Conservation (phyloP, 2,888 invertebrate species). For the Scelioninae gen. 1 region DNA sequence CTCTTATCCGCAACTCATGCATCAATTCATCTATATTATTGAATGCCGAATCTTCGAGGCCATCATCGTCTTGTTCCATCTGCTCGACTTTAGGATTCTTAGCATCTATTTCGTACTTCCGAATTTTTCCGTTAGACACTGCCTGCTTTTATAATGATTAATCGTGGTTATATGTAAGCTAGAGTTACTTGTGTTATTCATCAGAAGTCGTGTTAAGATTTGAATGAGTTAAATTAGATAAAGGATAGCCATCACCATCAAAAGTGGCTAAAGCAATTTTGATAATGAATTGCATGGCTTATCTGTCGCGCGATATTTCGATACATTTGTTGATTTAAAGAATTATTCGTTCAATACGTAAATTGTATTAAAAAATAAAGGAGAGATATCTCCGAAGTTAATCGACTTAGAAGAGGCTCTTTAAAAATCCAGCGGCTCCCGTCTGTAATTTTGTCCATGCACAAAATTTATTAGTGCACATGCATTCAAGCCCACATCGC, state of each 20-base stretch:
- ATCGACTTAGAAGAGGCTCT: constrained; percentile 94
- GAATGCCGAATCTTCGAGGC: constrained; percentile 74
- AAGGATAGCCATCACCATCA: constrained; percentile 71
- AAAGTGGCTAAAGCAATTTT: constrained; percentile 85
- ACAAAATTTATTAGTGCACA: constrained; percentile 24
- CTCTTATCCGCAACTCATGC: constrained; percentile 85
- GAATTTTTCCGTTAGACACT: constrained; percentile 46
- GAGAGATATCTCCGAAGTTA: constrained; percentile 80
- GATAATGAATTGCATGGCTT: constrained; percentile 85
- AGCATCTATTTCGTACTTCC: constrained; percentile 83
- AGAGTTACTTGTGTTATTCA: constrained; percentile 37
- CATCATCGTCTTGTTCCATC: constrained; percentile 85
- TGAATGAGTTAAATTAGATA: constrained; percentile 15
- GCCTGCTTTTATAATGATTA: constrained; percentile 47
- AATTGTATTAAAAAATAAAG: constrained; percentile 83
- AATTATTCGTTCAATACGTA: constrained; percentile 77
- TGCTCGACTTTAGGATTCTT: constrained; percentile 86
- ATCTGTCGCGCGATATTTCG: constrained; percentile 74
- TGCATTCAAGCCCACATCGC: constrained; percentile 12
- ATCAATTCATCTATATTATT: constrained; percentile 86
- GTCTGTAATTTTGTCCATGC: constrained; percentile 86
- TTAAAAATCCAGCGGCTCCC: constrained; percentile 96
- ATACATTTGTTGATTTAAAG: constrained; percentile 67
- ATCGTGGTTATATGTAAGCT: constrained; percentile 19
- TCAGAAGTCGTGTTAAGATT: constrained; percentile 24